These are phyloP conservation scores for Accipiter virgatus DNA, from an alignment of 2,113 vertebrate species.

Conservation along the genomic window DNA sequence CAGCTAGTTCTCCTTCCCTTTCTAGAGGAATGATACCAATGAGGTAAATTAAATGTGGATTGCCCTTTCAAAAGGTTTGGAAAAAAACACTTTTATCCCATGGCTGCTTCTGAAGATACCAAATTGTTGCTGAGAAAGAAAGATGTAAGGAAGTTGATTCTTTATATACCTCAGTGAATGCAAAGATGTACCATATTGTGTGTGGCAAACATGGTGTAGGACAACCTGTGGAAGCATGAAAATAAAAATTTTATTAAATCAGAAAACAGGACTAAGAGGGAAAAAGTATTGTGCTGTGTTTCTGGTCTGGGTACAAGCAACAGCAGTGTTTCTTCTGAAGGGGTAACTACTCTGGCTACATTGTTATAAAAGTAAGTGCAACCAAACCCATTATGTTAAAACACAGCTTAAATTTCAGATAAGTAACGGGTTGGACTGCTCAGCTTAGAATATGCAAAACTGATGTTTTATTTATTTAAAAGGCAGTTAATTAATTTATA, in stretches of 20 bases:
- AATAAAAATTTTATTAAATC: background rate
- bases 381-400: constrained; percentile 18
- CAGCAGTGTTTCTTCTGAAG: background rate
- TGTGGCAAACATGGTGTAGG: background rate
- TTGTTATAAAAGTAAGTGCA: background rate
- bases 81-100: background rate
- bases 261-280: background rate
- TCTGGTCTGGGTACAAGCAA: background rate
- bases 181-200: background rate
- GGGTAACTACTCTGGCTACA: background rate
- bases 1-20: background rate
- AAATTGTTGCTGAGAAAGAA: background rate
- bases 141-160: background rate
- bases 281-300: background rate
- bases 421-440: background rate
- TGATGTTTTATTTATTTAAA: background rate
- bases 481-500: background rate
- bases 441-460: background rate
- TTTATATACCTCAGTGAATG: background rate
- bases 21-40: background rate
- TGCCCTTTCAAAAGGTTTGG: background rate
- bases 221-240: background rate
- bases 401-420: background rate
- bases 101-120: background rate
- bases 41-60: background rate